Conservation (phyloP, 2,797 vertebrate genomes). For the Gorsachius magnificus region DNA sequence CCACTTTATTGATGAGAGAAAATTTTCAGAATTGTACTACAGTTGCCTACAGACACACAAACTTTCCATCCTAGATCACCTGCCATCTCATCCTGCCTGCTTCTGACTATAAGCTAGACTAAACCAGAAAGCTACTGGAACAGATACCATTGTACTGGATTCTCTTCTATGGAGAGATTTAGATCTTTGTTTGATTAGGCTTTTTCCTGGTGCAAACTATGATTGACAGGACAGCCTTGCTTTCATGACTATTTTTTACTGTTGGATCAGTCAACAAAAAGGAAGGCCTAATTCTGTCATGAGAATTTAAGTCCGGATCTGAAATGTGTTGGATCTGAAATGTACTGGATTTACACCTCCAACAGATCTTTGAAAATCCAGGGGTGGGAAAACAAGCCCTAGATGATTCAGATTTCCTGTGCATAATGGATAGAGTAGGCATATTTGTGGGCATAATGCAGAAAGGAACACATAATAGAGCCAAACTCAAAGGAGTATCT, state of each 20-base stretch:
- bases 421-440: background rate
- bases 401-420: background rate
- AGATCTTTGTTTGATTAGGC: background rate
- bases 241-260: background rate
- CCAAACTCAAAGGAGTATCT: background rate
- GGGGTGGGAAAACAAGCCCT: background rate
- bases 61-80: background rate
- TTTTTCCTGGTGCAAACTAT: background rate
- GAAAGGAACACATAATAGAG: background rate
- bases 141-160: background rate
- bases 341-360: background rate
- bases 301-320: background rate
- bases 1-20: accelerated
- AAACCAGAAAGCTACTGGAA: background rate
- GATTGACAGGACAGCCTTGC: background rate
- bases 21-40: background rate
- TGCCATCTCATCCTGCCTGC: background rate
- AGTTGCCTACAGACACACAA: background rate
- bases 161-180: background rate
- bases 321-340: background rate
- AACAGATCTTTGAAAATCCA: background rate
- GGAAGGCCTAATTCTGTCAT: background rate
- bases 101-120: background rate
- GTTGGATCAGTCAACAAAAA: background rate
- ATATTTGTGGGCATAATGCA: background rate